These are phyloP conservation scores for Yponomeuta plumbellus DNA, from an alignment of 2,888 invertebrate species.

Conservation along the genomic window DNA sequence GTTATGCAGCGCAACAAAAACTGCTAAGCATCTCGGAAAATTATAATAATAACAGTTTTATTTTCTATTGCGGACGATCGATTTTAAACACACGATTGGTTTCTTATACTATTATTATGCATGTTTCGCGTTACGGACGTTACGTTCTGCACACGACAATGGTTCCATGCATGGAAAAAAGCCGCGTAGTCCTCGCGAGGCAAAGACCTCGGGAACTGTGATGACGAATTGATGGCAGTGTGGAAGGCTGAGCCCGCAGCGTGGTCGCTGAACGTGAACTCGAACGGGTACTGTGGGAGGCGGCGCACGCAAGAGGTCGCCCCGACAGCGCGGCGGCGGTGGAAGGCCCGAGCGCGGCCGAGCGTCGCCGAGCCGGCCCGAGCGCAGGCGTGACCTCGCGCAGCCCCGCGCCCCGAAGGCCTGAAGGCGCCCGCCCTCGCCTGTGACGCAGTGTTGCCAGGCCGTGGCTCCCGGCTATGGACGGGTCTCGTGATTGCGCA, in stretches of 20 bases:
- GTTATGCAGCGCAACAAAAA: slow-evolving; percentile 51
- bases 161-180: slow-evolving; percentile 12
- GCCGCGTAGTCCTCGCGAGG: slow-evolving; percentile 43
- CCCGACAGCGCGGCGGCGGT: slow-evolving; percentile 42
- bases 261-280: slow-evolving; percentile 63
- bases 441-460: slow-evolving; percentile 44
- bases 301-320: slow-evolving; percentile 66
- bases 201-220: slow-evolving; percentile 57
- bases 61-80: slow-evolving; percentile 72
- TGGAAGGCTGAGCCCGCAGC: slow-evolving; percentile 58
- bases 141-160: slow-evolving; percentile 27
- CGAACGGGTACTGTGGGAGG: slow-evolving; percentile 43
- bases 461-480: slow-evolving; percentile 33
- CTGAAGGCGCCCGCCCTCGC: slow-evolving; percentile 31
- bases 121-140: not conserved
- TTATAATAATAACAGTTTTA: slow-evolving; percentile 62
- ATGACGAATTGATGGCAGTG: slow-evolving; percentile 70
- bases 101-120: slow-evolving; percentile 34
- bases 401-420: slow-evolving; percentile 32
- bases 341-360: slow-evolving; percentile 47
- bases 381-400: slow-evolving; percentile 66
- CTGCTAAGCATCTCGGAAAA: slow-evolving; percentile 55
- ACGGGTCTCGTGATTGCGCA: slow-evolving; percentile 38
- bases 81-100: slow-evolving; percentile 56
- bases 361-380: slow-evolving; percentile 45